A percentile compares a stretch with the other conserved stretches of the same genome.
Evolutionary conservation across 2,797 vertebrate species (phyloP).

Genomic region (Pipistrellus kuhlii): DNA sequence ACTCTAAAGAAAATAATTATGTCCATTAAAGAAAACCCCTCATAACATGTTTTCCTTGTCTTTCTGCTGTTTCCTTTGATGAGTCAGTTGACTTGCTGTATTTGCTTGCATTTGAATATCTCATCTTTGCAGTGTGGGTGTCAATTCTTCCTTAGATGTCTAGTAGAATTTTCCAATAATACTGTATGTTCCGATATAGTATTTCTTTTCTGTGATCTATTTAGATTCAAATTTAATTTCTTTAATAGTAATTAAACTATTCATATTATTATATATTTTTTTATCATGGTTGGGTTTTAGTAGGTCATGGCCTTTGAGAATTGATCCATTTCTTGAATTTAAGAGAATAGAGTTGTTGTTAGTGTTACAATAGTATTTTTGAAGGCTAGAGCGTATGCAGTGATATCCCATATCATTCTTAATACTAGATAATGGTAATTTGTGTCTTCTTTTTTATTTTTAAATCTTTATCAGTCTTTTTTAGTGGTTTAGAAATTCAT

Average conservation of each 20-base stretch:
- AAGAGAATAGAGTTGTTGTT: background rate
- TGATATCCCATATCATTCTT: background rate
- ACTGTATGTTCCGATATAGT: background rate
- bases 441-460: background rate
- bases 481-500: background rate
- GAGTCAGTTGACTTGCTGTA: background rate
- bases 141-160: background rate
- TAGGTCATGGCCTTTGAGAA: background rate
- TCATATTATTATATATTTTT: background rate
- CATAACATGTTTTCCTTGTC: background rate
- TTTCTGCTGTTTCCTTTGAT: background rate
- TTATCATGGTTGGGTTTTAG: background rate
- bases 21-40: background rate
- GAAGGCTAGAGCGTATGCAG: background rate
- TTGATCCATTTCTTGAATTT: background rate
- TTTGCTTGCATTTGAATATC: background rate
- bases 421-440: background rate
- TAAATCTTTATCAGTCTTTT: background rate
- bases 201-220: background rate
- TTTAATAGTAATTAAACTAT: background rate
- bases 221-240: background rate
- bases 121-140: background rate
- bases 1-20: background rate
- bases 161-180: background rate
- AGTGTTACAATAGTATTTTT: background rate